Evolutionary conservation across 2,888 invertebrate species (phyloP), one percentile per base, ranked within the genome.

Genomic region (Zhuqinia jingwanae): DNA sequence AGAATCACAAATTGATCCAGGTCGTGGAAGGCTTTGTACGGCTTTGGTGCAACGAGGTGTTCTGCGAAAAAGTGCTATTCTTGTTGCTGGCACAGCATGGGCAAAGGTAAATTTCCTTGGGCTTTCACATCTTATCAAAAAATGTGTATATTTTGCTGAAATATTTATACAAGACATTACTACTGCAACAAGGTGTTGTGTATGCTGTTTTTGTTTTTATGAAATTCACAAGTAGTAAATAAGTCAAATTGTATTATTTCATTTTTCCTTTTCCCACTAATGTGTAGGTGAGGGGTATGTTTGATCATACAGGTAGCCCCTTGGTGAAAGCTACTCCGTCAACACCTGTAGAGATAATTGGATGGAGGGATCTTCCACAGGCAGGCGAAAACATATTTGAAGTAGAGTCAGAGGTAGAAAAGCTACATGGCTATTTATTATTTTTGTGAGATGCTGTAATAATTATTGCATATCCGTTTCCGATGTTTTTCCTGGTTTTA

Each of bases 351-450:
- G 96, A 96, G 92, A 95, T 98, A 75, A 94, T 96, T 73, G 99
- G 99, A 2, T 99, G 99, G 99, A 94, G 95, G 89, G 96, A 96
- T 89, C 92, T 99, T 89, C 99, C 99, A 0, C 92, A 95, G 0
- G 97, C 98, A 13, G 99, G 99, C 0, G 98, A 98, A 90, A 93
- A 95, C 77, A 95, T 99, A 47, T 92, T 98, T 6, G 96, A 99
- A 93, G 97, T 98, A 2, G 94, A 94, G 88, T 94, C 94, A 0
- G 97, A 97, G 94, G 95, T 95, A 89, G 77, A 20, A 36, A 50
- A 2, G 13, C 8, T 36, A 36, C 36, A 36, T 36, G 8, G 3
- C 36, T n/a, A 58, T 10, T 1, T 3, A 3, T 58, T 58, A n/a
- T 36, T 8, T 6, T 3, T 6, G 36, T 36, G 36, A 6, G 36